These are phyloP conservation scores for Andrena chrysosceles DNA, from an alignment of 2,888 invertebrate genomes.

Conservation along the genomic window DNA sequence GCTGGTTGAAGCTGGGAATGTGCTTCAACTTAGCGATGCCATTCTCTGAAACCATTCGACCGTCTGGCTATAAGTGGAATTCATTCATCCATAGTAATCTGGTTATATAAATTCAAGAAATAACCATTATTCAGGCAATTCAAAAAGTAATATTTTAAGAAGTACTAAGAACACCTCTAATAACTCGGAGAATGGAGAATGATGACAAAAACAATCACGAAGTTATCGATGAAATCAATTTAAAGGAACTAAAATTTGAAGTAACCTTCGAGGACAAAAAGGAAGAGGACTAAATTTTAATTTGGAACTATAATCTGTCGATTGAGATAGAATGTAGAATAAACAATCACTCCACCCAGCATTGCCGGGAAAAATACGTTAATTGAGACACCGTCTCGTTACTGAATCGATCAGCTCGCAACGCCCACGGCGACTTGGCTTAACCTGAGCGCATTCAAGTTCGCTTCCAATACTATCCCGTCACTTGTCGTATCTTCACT, in stretches of 20 bases:
- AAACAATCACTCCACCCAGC: background rate
- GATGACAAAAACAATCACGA: background rate
- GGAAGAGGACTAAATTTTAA: background rate
- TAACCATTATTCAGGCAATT: background rate
- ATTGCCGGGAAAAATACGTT: background rate
- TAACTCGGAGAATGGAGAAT: background rate
- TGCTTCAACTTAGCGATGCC: constrained; percentile 20
- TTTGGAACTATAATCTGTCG: too few species aligned
- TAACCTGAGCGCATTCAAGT: background rate
- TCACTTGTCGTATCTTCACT: background rate
- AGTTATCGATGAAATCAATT: background rate
- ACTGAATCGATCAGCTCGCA: background rate
- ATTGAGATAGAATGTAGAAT: background rate
- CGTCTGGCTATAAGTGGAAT: background rate
- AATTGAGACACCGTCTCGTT: background rate
- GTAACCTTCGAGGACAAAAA: background rate
- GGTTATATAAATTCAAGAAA: background rate
- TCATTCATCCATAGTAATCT: constrained; percentile 9
- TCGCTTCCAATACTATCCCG: background rate
- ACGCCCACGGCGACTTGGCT: background rate
- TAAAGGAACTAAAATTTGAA: background rate
- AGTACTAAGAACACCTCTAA: background rate
- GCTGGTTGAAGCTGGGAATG: background rate
- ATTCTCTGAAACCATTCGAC: constrained; percentile 7
- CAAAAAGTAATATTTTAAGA: background rate